Evolutionary conservation across 2,113 vertebrate species (phyloP).

Genomic region (Colinus virginianus): DNA sequence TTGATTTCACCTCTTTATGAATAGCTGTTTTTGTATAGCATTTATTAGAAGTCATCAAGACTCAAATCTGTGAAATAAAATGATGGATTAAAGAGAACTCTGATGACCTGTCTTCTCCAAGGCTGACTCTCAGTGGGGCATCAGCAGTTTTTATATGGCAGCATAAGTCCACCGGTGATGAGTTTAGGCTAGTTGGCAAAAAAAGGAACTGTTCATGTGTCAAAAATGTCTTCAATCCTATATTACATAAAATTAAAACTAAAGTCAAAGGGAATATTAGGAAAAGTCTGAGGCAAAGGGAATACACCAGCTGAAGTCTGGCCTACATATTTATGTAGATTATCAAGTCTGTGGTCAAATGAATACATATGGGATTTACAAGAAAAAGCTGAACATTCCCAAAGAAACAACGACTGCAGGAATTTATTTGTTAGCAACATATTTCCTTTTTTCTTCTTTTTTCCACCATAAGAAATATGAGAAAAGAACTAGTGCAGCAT

Average conservation of each 20-base stretch:
- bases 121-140: neutral
- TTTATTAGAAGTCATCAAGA: no score
- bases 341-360: neutral
- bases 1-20: neutral
- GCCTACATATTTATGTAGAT: no score
- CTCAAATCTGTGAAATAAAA: neutral
- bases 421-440: neutral
- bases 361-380: neutral
- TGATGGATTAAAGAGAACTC: neutral
- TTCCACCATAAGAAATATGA: fast-evolving
- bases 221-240: neutral
- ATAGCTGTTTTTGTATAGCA: neutral
- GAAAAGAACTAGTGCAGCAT: neutral
- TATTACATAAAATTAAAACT: neutral
- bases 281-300: neutral
- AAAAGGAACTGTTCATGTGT: neutral
- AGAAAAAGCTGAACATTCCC: neutral
- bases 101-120: neutral
- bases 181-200: neutral
- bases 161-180: neutral
- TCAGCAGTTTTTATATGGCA: neutral
- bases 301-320: neutral
- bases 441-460: neutral
- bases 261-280: neutral
- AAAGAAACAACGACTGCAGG: neutral